These are phyloP conservation scores for Clinocottus analis DNA, from an alignment of 2,113 vertebrate genomes.

Conservation along the genomic window DNA sequence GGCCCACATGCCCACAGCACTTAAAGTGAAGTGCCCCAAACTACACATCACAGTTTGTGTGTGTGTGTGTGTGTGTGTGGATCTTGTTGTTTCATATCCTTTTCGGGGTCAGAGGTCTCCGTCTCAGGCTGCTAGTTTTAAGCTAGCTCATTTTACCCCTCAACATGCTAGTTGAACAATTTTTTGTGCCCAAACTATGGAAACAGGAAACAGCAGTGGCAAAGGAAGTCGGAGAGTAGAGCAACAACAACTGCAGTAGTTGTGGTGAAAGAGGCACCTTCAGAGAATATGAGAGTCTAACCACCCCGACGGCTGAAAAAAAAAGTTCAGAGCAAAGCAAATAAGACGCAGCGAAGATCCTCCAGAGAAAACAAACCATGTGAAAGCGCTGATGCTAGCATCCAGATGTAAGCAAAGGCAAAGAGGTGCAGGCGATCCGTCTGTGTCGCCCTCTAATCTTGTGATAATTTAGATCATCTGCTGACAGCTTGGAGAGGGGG, in stretches of 20 bases:
- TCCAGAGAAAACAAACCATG: neutral
- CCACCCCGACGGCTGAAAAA: conserved; percentile 2
- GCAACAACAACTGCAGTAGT: conserved; percentile 51
- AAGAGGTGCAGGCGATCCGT: neutral
- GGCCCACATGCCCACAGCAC: neutral
- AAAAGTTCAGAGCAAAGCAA: neutral
- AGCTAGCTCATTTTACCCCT: neutral
- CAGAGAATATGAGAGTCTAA: conserved; percentile 28
- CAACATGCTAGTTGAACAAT: neutral
- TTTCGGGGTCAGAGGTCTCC: neutral
- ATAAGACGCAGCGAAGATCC: neutral
- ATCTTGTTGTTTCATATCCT: neutral
- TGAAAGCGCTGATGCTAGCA: conserved; percentile 10
- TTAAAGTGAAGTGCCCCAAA: conserved; percentile 14
- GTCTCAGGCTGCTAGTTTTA: neutral
- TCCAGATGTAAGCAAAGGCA: conserved; percentile 21
- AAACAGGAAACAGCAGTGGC: conserved; percentile 69
- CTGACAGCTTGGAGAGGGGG: conserved; percentile 1
- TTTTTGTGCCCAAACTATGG: conserved; percentile 3
- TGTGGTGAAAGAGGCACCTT: conserved; percentile 54
- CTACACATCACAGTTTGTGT: neutral
- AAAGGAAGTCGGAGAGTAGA: conserved; percentile 66
- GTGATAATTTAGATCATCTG: conserved; percentile 4
- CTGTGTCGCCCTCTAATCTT: conserved; percentile 20
- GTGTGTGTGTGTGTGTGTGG: neutral